These are phyloP conservation scores for Alectoris magna DNA, from an alignment of 2,797 vertebrate genomes.

Conservation along the genomic window DNA sequence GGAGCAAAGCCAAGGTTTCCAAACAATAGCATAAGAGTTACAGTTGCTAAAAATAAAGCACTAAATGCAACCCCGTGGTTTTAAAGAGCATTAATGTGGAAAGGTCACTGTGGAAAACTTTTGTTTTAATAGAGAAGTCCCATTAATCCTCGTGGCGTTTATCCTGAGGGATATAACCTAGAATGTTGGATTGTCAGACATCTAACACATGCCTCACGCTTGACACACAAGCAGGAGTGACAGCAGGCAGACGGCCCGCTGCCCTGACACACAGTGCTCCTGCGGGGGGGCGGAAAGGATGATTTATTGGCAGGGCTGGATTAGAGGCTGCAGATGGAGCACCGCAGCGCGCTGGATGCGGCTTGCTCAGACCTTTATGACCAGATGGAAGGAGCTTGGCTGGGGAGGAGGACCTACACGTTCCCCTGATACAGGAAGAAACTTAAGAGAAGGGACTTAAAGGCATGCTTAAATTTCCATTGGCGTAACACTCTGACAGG, in stretches of 20 bases:
- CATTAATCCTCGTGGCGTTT: constrained; percentile 29
- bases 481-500: background rate
- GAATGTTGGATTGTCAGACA: constrained; percentile 49
- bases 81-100: constrained; percentile 53
- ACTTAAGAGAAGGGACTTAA: constrained; percentile 15
- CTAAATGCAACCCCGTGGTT: constrained; percentile 37
- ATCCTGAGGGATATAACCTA: constrained; percentile 30
- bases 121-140: constrained; percentile 59
- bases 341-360: background rate
- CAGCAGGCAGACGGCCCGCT: background rate
- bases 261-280: background rate
- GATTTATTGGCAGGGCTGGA: constrained; percentile 37
- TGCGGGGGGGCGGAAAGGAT: background rate
- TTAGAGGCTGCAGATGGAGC: background rate
- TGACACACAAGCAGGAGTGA: background rate
- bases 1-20: constrained; percentile 53
- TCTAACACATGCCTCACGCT: constrained; percentile 8
- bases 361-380: background rate
- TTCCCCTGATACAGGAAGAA: constrained; percentile 4
- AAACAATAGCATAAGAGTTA: constrained; percentile 65
- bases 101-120: constrained; percentile 70
- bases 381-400: constrained; percentile 38
- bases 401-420: background rate
- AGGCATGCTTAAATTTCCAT: background rate
- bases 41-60: constrained; percentile 69